A percentile compares a stretch with the other conserved stretches of the same genome.
phyloP scores from a whole-genome alignment of 2,888 invertebrate species.

The Caenorhabditis imperialis region DNA sequence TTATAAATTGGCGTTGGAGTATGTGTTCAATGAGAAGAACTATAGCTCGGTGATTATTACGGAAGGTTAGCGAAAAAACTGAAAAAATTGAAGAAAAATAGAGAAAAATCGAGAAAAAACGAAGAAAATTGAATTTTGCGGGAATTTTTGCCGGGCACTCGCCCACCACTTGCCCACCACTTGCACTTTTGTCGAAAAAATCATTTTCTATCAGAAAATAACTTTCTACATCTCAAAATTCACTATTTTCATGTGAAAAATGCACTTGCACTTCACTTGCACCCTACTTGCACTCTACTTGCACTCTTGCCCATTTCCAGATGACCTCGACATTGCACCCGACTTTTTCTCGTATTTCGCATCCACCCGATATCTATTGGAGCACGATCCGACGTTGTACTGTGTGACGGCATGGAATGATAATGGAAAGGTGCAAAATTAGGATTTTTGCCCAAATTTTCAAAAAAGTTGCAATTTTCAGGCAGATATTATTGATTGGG shows the following conservation, averaged over 20 bases:
- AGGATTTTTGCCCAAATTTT: not conserved
- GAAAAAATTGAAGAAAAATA: no score
- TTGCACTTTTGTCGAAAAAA: no score
- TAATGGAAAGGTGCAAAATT: constrained; percentile 87
- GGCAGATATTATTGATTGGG: constrained; percentile 40
- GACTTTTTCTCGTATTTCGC: constrained; percentile 98
- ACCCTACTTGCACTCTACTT: no score
- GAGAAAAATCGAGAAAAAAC: no score
- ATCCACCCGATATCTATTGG: constrained; percentile 90
- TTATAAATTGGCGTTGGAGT: constrained; percentile 94
- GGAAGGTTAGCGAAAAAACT: constrained; percentile 87
- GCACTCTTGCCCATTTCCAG: constrained; percentile 81
- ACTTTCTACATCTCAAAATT: no score
- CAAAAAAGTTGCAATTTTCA: constrained; percentile 5
- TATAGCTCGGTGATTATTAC: constrained; percentile 93
- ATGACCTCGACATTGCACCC: constrained; percentile 94
- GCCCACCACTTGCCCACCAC: no score
- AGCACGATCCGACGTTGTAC: constrained; percentile 90
- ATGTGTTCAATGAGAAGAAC: constrained; percentile 86
- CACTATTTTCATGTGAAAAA: no score
- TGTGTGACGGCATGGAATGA: constrained; percentile 99
- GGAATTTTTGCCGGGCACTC: no score
- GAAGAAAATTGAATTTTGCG: no score
- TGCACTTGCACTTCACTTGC: no score
- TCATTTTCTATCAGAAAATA: no score